A percentile compares a stretch with the other conserved stretches of the same genome.
These are phyloP conservation scores for Euglossa dilemma DNA, from an alignment of 1,140 invertebrate species.

Conservation along the genomic window DNA sequence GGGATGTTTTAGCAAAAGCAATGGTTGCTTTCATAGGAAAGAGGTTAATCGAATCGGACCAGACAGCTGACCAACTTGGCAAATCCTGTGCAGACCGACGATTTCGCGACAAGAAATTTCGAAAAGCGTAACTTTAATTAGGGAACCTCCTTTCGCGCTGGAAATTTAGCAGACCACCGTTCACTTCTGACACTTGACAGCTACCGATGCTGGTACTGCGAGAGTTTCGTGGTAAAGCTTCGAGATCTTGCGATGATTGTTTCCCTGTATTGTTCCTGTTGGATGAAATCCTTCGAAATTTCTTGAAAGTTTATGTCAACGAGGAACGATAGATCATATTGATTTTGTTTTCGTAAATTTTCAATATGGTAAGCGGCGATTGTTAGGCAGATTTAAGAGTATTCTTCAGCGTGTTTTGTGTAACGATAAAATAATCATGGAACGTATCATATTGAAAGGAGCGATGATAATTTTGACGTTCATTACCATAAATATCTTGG, in stretches of 20 bases:
- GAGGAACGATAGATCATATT: no score
- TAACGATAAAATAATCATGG: not conserved
- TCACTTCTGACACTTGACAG: not conserved
- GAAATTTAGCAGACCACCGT: not conserved
- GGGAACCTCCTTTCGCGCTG: not conserved
- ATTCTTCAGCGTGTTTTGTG: no score
- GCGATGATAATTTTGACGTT: not conserved
- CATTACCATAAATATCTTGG: no score
- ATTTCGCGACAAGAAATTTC: constrained; percentile 25
- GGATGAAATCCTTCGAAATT: not conserved
- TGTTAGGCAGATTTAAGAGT: not conserved
- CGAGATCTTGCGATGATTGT: not conserved
- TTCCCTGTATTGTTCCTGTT: not conserved
- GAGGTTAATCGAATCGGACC: constrained; percentile 10
- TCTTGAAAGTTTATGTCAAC: not conserved
- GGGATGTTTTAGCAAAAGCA: no score
- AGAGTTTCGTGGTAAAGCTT: not conserved
- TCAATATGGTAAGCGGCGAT: no score
- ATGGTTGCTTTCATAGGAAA: not conserved
- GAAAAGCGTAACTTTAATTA: constrained; percentile 14
- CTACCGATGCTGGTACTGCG: not conserved
- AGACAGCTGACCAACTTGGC: constrained; percentile 14
- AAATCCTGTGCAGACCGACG: not conserved
- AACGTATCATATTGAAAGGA: not conserved
- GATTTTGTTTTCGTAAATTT: no score